Percentiles rank a stretch among this genome's conserved stretches.
These are phyloP conservation scores for Azorinus chamasolen DNA, from an alignment of 2,888 invertebrate species.

Conservation along the genomic window DNA sequence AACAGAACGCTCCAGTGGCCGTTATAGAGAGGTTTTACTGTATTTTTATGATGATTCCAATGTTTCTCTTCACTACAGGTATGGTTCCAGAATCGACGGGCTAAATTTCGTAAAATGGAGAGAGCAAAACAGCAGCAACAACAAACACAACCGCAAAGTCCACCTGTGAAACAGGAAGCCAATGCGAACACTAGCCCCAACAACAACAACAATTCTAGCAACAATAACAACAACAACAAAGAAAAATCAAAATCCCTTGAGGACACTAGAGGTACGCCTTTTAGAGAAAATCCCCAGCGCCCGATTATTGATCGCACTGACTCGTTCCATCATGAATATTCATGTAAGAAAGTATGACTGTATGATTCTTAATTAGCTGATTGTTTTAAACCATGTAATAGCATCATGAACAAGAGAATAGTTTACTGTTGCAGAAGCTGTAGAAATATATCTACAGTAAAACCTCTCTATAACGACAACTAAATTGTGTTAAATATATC, in stretches of 20 bases:
- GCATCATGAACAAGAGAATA: too few species aligned
- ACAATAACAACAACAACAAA: slow-evolving; percentile 71
- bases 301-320: too few species aligned
- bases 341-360: too few species aligned
- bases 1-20: too few species aligned
- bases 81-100: slow-evolving; percentile 86
- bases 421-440: too few species aligned
- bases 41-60: background rate
- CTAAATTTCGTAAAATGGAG: slow-evolving; percentile 86
- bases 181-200: slow-evolving; percentile 67
- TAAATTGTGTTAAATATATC: too few species aligned
- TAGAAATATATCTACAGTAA: too few species aligned
- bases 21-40: too few species aligned
- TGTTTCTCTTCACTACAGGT: slow-evolving; percentile 75
- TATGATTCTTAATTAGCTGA: background rate
- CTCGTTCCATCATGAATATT: too few species aligned
- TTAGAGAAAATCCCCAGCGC: background rate
- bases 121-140: slow-evolving; percentile 84
- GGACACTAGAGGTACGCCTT: slow-evolving; percentile 68
- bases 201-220: slow-evolving; percentile 69
- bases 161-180: slow-evolving; percentile 71
- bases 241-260: slow-evolving; percentile 75
- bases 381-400: background rate
- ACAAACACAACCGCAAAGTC: slow-evolving; percentile 62
- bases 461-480: too few species aligned